phyloP scores from a whole-genome alignment of 2,888 invertebrate species.

The Blastobasis lacticolella region DNA sequence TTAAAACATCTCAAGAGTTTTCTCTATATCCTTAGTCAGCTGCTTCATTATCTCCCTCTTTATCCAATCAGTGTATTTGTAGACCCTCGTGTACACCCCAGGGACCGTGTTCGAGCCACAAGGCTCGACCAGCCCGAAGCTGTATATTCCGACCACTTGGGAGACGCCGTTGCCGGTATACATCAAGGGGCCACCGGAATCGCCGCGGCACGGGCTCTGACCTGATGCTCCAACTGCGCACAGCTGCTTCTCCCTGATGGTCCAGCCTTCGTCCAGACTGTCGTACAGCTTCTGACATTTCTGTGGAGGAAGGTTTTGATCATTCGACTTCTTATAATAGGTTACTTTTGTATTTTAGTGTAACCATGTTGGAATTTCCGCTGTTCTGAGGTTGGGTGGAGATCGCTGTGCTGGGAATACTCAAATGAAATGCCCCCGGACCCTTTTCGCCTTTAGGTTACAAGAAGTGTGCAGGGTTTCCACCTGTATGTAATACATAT shows the following conservation, averaged over 20 bases:
- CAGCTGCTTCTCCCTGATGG: slow-evolving; percentile 19
- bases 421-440: too few relatives aligned
- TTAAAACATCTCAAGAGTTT: too few relatives aligned
- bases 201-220: slow-evolving; percentile 76
- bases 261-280: background rate
- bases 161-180: slow-evolving; percentile 27
- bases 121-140: slow-evolving; percentile 73
- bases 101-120: slow-evolving; percentile 75
- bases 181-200: slow-evolving; percentile 79
- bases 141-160: slow-evolving; percentile 71
- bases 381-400: too few relatives aligned
- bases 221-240: slow-evolving; percentile 74
- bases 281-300: slow-evolving; percentile 17
- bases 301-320: slow-evolving; percentile 14
- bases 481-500: too few relatives aligned
- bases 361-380: too few relatives aligned
- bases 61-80: slow-evolving; percentile 76
- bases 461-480: too few relatives aligned
- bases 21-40: too few relatives aligned
- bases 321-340: background rate
- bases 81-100: slow-evolving; percentile 77
- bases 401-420: too few relatives aligned
- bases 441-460: too few relatives aligned
- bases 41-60: background rate
- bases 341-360: too few relatives aligned